Base-by-base conservation (phyloP, 2,888 invertebrate species). In the Dermolepida albohirtum region DNA sequence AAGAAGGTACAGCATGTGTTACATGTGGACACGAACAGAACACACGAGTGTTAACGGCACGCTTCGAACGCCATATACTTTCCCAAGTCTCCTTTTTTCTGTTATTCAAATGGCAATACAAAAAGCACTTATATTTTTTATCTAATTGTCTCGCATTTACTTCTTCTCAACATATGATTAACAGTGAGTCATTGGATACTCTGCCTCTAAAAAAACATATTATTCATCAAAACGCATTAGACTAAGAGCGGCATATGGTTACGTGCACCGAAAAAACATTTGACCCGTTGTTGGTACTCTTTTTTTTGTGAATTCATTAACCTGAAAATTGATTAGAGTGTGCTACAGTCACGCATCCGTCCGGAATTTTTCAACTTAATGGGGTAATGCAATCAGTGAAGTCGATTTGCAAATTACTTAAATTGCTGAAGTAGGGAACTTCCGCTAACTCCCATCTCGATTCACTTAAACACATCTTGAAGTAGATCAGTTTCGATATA, bases 321-420 rank as follows among this genome's bases (percentile, higher is more conserved):
- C 74, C 71, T 55, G 70, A 66, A 74, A 76, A 73, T 76, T 77
- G 77, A 78, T 77, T 77, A 76, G 72, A 77, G 75, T 73, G 72
- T 69, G 70, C 74, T 75, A 76, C 76, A 69, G 76, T 77, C 78
- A 78, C 78, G 78, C 75, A 74, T 74, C 73, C 72, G 68, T 71
- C 71, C 70, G 63, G 70, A 67, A 70, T 54, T 72, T 70, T 72
- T 74, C 73, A 66, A 59, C 59, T 51, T 64, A 72, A 73, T 72
- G 72, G 71, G 62, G 62, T 51, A 71, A 73, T 67, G 70, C 68
- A 77, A 78, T 77, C 78, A 77, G 77, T 77, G 74, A 74, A 76
- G 74, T 78, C 78, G 79, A 79, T 79, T 79, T 79, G 78, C 78
- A 79, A 79, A 79, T 79, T 75, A 78, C 76, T 77, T 72, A 73